These are phyloP conservation scores for Tetheella fluctuosa DNA, from an alignment of 2,888 invertebrate species.

Conservation along the genomic window DNA sequence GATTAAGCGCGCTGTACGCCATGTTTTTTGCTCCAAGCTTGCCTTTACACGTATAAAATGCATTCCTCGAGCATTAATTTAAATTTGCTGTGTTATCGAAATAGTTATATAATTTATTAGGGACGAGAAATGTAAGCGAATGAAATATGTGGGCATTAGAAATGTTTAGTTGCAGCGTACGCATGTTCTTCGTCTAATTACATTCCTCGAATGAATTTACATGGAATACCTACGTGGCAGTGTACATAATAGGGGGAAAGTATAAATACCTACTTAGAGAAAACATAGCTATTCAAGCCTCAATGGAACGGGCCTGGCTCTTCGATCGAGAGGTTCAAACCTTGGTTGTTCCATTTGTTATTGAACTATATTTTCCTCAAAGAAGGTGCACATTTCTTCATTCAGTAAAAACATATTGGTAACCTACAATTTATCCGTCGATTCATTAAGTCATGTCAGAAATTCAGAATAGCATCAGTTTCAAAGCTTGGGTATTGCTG, in stretches of 20 bases:
- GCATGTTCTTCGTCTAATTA: constrained; percentile 62
- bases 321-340: not conserved
- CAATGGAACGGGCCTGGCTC: not conserved
- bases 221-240: constrained; percentile 19
- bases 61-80: constrained; percentile 76
- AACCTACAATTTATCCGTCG: too few species aligned
- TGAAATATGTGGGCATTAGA: constrained; percentile 61
- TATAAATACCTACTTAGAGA: not conserved
- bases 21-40: constrained; percentile 66
- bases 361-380: too few species aligned
- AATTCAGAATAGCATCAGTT: not conserved
- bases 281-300: not conserved
- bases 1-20: constrained; percentile 57
- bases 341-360: not conserved
- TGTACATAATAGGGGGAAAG: not conserved
- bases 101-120: constrained; percentile 77
- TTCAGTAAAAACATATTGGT: too few species aligned
- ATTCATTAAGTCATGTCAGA: too few species aligned
- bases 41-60: constrained; percentile 72
- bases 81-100: constrained; percentile 79
- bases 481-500: not conserved
- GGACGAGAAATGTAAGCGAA: constrained; percentile 63
- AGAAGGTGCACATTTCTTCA: too few species aligned
- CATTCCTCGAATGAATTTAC: constrained; percentile 46
- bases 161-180: constrained; percentile 52